Evolutionary conservation across 2,113 vertebrate genomes (phyloP).

Genomic region (Erythrolamprus reginae): DNA sequence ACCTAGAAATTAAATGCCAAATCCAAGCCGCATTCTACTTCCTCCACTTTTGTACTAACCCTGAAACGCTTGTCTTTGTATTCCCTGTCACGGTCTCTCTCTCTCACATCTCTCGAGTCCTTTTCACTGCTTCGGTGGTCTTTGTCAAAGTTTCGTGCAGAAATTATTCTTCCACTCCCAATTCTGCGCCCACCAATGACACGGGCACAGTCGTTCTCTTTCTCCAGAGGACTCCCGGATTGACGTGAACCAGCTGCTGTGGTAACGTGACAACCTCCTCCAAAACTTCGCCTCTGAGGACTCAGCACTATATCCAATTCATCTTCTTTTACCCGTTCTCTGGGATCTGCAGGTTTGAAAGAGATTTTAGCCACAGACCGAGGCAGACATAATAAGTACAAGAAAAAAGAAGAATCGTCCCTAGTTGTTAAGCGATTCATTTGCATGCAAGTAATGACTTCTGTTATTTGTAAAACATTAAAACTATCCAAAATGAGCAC

Average conservation of each 20-base stretch:
- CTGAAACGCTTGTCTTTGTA: constrained; percentile 95
- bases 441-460: background rate
- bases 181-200: constrained; percentile 84
- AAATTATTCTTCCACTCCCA: constrained; percentile 92
- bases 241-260: constrained; percentile 74
- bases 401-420: background rate
- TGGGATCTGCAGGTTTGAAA: constrained; percentile 76
- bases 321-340: constrained; percentile 93
- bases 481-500: background rate
- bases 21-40: background rate
- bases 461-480: background rate
- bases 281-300: constrained; percentile 95
- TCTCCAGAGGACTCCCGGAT: constrained; percentile 87
- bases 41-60: constrained; percentile 66
- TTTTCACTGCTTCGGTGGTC: constrained; percentile 82
- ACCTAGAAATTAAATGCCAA: background rate
- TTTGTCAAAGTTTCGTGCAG: constrained; percentile 85
- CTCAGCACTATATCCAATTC: constrained; percentile 94
- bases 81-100: constrained; percentile 85
- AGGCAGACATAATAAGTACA: background rate
- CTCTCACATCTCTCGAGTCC: constrained; percentile 64
- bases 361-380: background rate
- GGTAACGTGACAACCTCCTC: constrained; percentile 89
- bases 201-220: constrained; percentile 86
- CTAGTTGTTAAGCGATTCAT: background rate